Evolutionary conservation across 2,888 invertebrate species (phyloP), one percentile per base, ranked within the genome.

Genomic region (Minunthozetes semirufus): DNA sequence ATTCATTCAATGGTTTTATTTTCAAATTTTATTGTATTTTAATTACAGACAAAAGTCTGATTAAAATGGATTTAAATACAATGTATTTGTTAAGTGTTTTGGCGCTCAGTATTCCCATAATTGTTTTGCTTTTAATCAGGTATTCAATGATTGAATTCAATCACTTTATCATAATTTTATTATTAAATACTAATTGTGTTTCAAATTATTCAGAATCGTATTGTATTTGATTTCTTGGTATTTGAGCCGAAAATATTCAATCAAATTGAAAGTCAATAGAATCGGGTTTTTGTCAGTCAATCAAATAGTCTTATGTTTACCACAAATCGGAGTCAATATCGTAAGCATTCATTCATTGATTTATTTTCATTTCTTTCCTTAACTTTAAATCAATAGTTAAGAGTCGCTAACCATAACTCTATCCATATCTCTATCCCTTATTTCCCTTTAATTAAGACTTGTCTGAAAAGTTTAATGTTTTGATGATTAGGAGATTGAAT

Each of bases 401-500:
- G n/a, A n/a, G n/a, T n/a, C 33, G 4, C 33, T 33, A 33, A 33
- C 33, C 33, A 33, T 33, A 33, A 8, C 33, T 8, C 33, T 33
- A 8, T 5, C 33, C 33, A 33, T 5, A 33, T n/a, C n/a, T n/a
- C n/a, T n/a, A n/a, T n/a, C n/a, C n/a, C n/a, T n/a, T n/a, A n/a
- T n/a, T n/a, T n/a, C n/a, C n/a, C n/a, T n/a, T n/a, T n/a, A n/a
- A n/a, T n/a, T n/a, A n/a, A n/a, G n/a, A n/a, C n/a, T n/a, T n/a
- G 33, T 33, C 33, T 3, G 33, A 6, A 11, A 56, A 56, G 9
- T 9, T 3, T 56, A 19, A 5, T 19, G 56, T 56, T 22, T 22
- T 42, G 27, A 72, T 38, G 71, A 61, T 6, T 70, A 78, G 78
- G 78, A 78, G 74, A 77, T 78, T 27, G 78, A 78, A 68, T 73